phyloP scores from a whole-genome alignment of 1,140 invertebrate species.

The Portunus trituberculatus region DNA sequence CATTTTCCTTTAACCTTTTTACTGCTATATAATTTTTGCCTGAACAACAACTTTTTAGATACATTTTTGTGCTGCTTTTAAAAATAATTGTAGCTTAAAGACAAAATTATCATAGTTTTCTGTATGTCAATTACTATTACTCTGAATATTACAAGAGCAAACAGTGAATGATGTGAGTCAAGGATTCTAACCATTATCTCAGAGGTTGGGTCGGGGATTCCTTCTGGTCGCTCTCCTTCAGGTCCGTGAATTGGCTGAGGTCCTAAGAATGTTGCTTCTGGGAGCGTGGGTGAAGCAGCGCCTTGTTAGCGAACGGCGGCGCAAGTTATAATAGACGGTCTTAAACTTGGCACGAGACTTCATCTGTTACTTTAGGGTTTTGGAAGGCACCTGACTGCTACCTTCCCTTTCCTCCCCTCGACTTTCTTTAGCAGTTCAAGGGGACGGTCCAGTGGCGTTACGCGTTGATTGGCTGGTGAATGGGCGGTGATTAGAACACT shows the following conservation, averaged over 20 bases:
- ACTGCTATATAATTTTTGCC: no score
- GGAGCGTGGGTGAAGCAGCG: not conserved
- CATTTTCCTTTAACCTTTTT: no score
- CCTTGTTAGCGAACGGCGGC: not conserved
- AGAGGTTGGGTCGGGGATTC: not conserved
- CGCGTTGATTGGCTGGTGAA: not conserved
- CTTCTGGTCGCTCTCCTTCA: not conserved
- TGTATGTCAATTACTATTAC: no score
- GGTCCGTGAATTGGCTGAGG: not conserved
- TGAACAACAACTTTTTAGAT: no score
- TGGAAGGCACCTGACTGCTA: not conserved
- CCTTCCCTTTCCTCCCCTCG: not conserved
- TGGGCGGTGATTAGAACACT: not conserved
- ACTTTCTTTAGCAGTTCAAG: not conserved
- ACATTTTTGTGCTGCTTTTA: no score
- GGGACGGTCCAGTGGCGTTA: not conserved
- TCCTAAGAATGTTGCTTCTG: conserved; percentile 2
- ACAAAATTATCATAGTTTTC: no score
- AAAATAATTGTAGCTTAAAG: no score
- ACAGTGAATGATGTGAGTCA: no score
- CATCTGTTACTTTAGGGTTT: not conserved
- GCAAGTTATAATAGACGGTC: not conserved
- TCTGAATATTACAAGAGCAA: no score
- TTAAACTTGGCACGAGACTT: not conserved
- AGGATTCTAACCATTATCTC: no score